Base-by-base conservation (phyloP, 2,113 vertebrate genomes). In the Notechis scutatus region DNA sequence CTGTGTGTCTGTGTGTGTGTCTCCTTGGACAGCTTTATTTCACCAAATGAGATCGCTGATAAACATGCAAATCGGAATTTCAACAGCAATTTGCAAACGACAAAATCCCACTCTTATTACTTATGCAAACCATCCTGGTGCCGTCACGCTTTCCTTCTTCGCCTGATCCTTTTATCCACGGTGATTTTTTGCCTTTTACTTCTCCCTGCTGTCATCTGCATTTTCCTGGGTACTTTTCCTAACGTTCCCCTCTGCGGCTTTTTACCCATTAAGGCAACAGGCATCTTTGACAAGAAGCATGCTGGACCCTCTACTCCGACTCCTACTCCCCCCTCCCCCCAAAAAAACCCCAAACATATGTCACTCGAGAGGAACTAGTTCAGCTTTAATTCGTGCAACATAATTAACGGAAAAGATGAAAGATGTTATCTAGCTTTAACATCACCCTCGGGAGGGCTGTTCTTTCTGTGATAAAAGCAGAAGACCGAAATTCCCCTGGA, bases 21-120 rank as follows among this genome's bases (percentile, higher is more conserved):
- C 97, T 94, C 93, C 20, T 96, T 96, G 94, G 95, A 87, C 95
- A 96, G 74, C 94, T 96, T 96, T 96, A 95, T 92, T 97, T 96
- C 95, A 96, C 95, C 94, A 95, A 94, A 92, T 94, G 87, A 97
- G 95, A 96, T 96, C 96, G 94, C 95, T 0, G 95, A 96, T 96
- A 97, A 97, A 96, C 50, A 94, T 96, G 93, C 95, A 97, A 97
- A 95, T 95, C 96, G 56, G 93, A 96, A 95, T 97, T 95, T 95
- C 96, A 97, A 96, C 89, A 96, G 94, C 88, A 95, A 95, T 97
- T 97, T 96, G 94, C 96, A 96, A 94, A 54, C 93, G 90, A 93
- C 91, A 24, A 59, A 95, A 96, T 97, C 95, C 90, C 94, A 74
- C 95, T 95, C 93, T 96, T 95, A 93, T 95, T 97, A 95, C 93